These are phyloP conservation scores for Tetragnatha versicolor DNA, from an alignment of 1,140 invertebrate genomes.

Conservation along the genomic window DNA sequence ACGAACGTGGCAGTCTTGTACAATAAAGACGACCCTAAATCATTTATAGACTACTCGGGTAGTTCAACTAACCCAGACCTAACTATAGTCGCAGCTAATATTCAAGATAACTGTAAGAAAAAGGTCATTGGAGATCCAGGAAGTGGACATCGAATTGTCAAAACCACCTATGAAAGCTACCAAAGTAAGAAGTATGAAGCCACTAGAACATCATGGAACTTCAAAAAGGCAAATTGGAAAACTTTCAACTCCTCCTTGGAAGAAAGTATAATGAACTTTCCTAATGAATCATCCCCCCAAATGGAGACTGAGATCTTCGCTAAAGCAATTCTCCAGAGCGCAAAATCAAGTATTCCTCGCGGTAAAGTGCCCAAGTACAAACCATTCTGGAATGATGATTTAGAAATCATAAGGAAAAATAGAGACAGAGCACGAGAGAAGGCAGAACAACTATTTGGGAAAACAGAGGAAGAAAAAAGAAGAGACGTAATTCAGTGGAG, in stretches of 20 bases:
- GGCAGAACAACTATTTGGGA: background rate
- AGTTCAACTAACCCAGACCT: conserved; percentile 20
- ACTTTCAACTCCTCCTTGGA: too few relatives aligned
- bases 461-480: background rate
- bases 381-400: background rate
- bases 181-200: too few relatives aligned
- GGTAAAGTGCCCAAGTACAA: background rate
- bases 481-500: background rate
- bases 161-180: background rate
- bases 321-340: background rate
- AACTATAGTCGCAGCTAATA: conserved; percentile 11
- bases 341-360: background rate
- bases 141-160: conserved; percentile 1
- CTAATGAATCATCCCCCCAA: too few relatives aligned
- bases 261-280: too few relatives aligned
- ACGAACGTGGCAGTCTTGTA: background rate
- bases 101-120: background rate
- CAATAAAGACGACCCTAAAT: background rate
- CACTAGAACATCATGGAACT: too few relatives aligned
- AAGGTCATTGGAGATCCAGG: background rate
- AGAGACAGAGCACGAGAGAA: background rate
- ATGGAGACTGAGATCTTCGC: too few relatives aligned
- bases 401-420: background rate
- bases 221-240: too few relatives aligned
- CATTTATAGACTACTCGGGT: conserved; percentile 7